Conservation (phyloP, 1,140 invertebrate species). For the Zaprionus tsacasi region DNA sequence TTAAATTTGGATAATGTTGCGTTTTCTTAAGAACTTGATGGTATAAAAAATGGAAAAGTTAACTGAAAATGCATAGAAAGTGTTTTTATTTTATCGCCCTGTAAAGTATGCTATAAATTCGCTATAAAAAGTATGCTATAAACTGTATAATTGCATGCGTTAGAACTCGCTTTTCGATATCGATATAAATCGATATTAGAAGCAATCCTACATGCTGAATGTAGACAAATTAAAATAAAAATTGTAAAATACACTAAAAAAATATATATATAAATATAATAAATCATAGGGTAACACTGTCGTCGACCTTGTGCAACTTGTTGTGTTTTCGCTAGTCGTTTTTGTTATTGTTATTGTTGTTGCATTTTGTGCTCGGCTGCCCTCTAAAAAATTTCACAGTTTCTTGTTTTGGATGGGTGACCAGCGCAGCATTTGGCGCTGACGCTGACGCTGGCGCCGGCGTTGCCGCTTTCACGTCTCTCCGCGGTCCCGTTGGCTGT, state of each 20-base stretch:
- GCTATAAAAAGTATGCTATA: too few species aligned
- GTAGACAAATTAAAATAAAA: too few species aligned
- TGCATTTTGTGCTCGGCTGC: conserved; percentile 65
- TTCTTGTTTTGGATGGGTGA: conserved; percentile 64
- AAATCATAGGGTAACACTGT: background rate
- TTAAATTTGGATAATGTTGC: background rate
- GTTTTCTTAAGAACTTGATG: too few species aligned
- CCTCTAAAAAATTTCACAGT: conserved; percentile 71
- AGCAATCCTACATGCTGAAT: too few species aligned
- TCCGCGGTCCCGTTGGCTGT: conserved; percentile 25
- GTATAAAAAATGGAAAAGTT: too few species aligned
- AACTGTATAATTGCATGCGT: too few species aligned
- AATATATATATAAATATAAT: too few species aligned
- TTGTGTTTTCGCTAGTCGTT: conserved; percentile 26
- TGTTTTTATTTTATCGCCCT: background rate
- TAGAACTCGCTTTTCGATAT: too few species aligned
- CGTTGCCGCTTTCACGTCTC: background rate
- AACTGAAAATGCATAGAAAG: too few species aligned
- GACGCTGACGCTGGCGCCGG: background rate
- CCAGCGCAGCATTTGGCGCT: conserved; percentile 23
- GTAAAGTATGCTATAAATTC: background rate
- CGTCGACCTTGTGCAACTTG: conserved; percentile 7
- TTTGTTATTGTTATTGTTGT: conserved; percentile 36
- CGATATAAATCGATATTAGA: too few species aligned
- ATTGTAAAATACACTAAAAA: too few species aligned